Evolutionary conservation across 2,797 vertebrate genomes (phyloP), one percentile per base, ranked within the genome.

Genomic region (Sarcophilus harrisii): DNA sequence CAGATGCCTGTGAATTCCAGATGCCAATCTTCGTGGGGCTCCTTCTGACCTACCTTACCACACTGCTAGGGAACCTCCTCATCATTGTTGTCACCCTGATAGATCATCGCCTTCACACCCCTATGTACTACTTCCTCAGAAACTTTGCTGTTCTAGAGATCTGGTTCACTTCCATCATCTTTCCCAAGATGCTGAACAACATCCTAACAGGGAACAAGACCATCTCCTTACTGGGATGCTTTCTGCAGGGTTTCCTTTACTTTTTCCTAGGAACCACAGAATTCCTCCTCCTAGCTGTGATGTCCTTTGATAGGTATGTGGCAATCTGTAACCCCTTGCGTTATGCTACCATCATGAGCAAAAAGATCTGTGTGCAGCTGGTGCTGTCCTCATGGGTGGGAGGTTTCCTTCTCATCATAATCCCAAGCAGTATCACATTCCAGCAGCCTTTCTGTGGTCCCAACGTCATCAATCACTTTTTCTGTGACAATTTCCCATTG

Each of bases 71-170:
- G 9, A 98, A 98, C 24, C 58, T 98, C 12, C 91, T 97, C 49
- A 97, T 98, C 0, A n/a, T 98, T 93, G 57, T 94, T 10, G 59
- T 98, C 91, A 98, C 98, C n/a, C 95, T 98, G 49, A 11, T 18
- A 21, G 96, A 98, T 93, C 95, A 91, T n/a, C 73, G 91, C 18
- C 97, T 98, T 91, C 95, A 98, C n/a, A 98, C 91, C 4, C 97
- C 97, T 57, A 98, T 98, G 98, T 98, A 98, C 95, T 97, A 97
- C 62, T 98, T 98, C n/a, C 97, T 98, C 10, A 45, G 91, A 49
- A 98, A 97, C 81, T 96, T 98, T 5, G 97, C 98, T 58, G 58
- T 97, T 28, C 95, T 98, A 16, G 98, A 98, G 94, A 98, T 98
- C 60, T 96, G 96, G 92, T 97, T 97, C 58, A 98, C 97, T 57